A percentile compares a stretch with the other conserved stretches of the same genome.
Conservation (phyloP, 2,888 invertebrate species). For the Anoplius nigerrimus region DNA sequence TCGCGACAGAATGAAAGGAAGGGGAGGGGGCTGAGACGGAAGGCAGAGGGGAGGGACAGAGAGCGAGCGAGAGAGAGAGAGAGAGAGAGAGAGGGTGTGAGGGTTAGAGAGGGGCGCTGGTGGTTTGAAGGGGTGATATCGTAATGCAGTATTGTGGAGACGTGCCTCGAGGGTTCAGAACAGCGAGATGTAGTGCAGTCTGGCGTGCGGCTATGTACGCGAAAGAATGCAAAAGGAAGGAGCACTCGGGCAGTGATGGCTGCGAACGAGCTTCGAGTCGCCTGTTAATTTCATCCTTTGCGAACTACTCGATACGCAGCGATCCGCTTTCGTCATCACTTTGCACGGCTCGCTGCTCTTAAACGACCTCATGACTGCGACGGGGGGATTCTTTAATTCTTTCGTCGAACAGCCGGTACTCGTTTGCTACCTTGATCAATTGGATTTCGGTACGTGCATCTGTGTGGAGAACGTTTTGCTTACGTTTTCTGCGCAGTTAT, state of each 20-base stretch:
- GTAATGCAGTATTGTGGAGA: conserved; percentile 65
- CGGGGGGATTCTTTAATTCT: too few relatives aligned
- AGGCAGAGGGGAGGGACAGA: conserved; percentile 16
- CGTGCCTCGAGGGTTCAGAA: conserved; percentile 56
- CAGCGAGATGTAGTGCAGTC: conserved; percentile 51
- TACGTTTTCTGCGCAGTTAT: too few relatives aligned
- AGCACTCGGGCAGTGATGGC: conserved; percentile 28
- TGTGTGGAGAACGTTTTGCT: too few relatives aligned
- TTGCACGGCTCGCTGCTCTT: too few relatives aligned
- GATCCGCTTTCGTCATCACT: too few relatives aligned
- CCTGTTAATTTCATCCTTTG: not conserved
- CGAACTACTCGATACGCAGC: too few relatives aligned
- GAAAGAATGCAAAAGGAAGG: conserved; percentile 50
- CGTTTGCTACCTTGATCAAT: too few relatives aligned
- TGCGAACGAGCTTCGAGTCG: conserved; percentile 31
- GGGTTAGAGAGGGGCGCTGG: conserved; percentile 27
- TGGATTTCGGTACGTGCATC: too few relatives aligned
- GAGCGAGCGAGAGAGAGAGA: conserved; percentile 18
- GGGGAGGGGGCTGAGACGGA: conserved; percentile 16
- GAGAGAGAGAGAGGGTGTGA: conserved; percentile 27
- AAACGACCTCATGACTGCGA: too few relatives aligned
- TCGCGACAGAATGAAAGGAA: conserved; percentile 12
- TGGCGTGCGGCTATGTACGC: conserved; percentile 51
- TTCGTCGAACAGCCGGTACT: too few relatives aligned
- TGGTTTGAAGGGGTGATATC: conserved; percentile 49